phyloP scores from a whole-genome alignment of 2,888 invertebrate genomes.

The Hirtodrosophila alboralis region DNA sequence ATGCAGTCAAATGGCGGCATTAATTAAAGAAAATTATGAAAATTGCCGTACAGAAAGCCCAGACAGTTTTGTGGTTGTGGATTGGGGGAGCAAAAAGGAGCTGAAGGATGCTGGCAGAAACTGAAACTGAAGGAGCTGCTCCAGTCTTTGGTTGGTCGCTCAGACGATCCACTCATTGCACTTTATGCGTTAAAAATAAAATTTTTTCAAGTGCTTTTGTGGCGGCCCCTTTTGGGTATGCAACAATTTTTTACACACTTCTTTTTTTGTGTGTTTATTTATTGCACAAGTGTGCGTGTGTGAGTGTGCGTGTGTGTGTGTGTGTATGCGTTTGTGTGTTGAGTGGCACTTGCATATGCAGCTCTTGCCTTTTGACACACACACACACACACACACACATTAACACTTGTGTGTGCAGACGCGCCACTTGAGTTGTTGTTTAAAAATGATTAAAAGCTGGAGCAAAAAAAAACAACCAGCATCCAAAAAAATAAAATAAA shows the following conservation, averaged over 20 bases:
- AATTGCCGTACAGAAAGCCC: slow-evolving; percentile 15
- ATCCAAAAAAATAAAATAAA: not conserved
- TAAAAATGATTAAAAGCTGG: slow-evolving; percentile 69
- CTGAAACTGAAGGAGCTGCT: slow-evolving; percentile 21
- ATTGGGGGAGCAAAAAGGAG: too few species aligned
- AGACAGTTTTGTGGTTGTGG: not conserved
- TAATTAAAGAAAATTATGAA: slow-evolving; percentile 55
- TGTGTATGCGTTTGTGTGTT: slow-evolving; percentile 50
- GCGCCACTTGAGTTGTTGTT: slow-evolving; percentile 62
- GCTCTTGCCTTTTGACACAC: slow-evolving; percentile 57
- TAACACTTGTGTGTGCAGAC: slow-evolving; percentile 49
- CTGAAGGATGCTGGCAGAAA: not conserved
- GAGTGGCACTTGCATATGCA: slow-evolving; percentile 63
- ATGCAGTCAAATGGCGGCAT: slow-evolving; percentile 15
- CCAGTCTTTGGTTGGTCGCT: slow-evolving; percentile 30
- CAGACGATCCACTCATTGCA: slow-evolving; percentile 60
- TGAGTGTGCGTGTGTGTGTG: slow-evolving; percentile 11
- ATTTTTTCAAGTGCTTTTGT: slow-evolving; percentile 65
- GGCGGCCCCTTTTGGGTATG: slow-evolving; percentile 53
- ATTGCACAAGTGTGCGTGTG: slow-evolving; percentile 16
- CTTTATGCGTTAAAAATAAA: slow-evolving; percentile 63
- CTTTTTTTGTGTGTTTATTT: slow-evolving; percentile 5
- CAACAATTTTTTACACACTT: slow-evolving; percentile 56
- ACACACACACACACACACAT: slow-evolving; percentile 31
- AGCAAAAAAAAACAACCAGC: slow-evolving; percentile 1